Percentiles rank a stretch among this genome's conserved stretches.
Conservation (phyloP, 2,113 vertebrate genomes). For the Cavia aperea region DNA sequence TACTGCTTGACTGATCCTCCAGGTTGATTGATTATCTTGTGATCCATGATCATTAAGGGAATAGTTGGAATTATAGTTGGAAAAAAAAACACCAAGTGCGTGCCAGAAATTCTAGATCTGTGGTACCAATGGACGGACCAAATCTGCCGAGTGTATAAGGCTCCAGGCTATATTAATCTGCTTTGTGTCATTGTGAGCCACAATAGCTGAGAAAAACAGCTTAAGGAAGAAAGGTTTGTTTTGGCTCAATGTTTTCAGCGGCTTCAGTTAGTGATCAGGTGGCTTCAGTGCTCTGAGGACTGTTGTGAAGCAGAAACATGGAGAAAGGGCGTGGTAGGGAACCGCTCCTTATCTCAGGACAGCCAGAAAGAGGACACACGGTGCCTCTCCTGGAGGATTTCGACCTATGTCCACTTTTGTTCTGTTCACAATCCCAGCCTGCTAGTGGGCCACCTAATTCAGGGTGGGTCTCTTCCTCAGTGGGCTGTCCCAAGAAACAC, state of each 20-base stretch:
- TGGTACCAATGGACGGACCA: background rate
- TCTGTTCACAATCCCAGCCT: background rate
- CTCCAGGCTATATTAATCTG: background rate
- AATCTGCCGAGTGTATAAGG: background rate
- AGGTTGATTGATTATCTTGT: background rate
- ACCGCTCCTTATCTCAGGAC: background rate
- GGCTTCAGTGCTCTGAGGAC: background rate
- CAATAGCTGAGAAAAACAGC: background rate
- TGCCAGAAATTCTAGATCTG: background rate
- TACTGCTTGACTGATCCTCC: background rate
- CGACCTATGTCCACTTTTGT: background rate
- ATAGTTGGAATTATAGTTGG: background rate
- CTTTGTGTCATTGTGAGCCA: background rate
- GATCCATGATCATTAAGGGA: background rate
- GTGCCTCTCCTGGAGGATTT: background rate
- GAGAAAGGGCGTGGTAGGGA: background rate
- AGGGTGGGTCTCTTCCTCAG: background rate
- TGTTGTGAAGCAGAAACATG: background rate
- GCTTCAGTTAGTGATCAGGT: background rate
- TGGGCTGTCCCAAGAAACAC: background rate
- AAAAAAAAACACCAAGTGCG: background rate
- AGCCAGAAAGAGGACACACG: background rate
- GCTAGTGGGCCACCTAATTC: background rate
- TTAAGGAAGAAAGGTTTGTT: too few relatives aligned
- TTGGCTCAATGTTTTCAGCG: background rate